Evolutionary conservation across 2,797 vertebrate species (phyloP).

Genomic region (Artibeus jamaicensis): DNA sequence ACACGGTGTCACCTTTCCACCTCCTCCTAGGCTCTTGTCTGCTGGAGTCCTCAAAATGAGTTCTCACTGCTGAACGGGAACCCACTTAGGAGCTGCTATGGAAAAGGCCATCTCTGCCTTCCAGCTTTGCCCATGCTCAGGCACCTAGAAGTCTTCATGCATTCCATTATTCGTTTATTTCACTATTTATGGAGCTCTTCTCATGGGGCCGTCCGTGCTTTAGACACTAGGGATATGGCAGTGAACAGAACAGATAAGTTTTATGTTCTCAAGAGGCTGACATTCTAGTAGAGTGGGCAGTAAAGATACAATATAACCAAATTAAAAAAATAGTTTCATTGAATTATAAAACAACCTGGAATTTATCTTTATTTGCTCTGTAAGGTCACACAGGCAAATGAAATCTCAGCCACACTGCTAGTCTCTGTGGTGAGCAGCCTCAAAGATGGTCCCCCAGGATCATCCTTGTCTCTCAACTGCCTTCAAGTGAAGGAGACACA

Average conservation of each 20-base stretch:
- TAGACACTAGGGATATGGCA: background rate
- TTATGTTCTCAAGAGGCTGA: background rate
- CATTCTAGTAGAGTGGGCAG: background rate
- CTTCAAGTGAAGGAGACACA: background rate
- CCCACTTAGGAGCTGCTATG: background rate
- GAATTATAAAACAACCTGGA: background rate
- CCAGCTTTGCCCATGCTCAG: background rate
- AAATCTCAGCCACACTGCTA: background rate
- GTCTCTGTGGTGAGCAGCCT: background rate
- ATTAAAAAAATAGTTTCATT: background rate
- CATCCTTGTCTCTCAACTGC: background rate
- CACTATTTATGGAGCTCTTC: background rate
- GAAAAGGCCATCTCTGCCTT: background rate
- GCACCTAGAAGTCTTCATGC: background rate
- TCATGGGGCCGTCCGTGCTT: background rate
- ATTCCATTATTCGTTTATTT: background rate
- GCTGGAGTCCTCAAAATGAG: slow-evolving; percentile 5
- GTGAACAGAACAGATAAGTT: background rate
- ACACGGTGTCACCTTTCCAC: background rate
- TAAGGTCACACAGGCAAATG: background rate
- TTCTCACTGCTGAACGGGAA: background rate
- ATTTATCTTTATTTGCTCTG: background rate
- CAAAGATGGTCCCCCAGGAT: background rate
- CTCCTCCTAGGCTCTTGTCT: background rate
- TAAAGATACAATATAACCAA: background rate